These are phyloP conservation scores for Aphaenogaster ashmeadi DNA, from an alignment of 1,140 invertebrate genomes.

Conservation along the genomic window DNA sequence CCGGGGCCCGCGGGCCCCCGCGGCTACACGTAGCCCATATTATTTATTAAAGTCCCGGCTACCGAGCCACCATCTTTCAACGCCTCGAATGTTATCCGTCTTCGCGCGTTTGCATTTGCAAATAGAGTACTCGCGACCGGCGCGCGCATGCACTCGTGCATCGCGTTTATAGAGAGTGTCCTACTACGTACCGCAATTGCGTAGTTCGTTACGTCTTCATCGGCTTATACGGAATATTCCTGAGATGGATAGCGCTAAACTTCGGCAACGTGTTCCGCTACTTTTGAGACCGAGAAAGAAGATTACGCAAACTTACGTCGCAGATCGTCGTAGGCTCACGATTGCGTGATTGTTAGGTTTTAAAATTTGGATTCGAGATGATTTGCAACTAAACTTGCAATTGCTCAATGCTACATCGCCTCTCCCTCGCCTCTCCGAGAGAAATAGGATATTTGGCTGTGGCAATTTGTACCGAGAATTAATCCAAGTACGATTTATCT, in stretches of 20 bases:
- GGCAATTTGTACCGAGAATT: constrained; percentile 13
- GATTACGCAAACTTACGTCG: neutral
- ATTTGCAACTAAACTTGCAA: neutral
- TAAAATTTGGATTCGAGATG: neutral
- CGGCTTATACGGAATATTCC: neutral
- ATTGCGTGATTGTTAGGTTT: neutral
- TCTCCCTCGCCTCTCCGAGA: too few species aligned
- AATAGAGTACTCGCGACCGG: constrained; percentile 27
- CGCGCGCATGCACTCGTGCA: constrained; percentile 17
- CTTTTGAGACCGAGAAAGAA: neutral
- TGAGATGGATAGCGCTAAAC: neutral
- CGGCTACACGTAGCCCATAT: constrained; percentile 49
- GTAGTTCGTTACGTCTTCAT: constrained; percentile 44
- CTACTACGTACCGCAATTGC: constrained; percentile 21
- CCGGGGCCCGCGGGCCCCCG: constrained; percentile 32
- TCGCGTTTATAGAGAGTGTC: constrained; percentile 46
- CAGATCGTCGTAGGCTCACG: neutral
- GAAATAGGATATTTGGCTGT: constrained; percentile 21
- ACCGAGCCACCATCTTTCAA: constrained; percentile 62
- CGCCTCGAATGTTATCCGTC: constrained; percentile 56
- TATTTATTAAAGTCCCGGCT: constrained; percentile 61
- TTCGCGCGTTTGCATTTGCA: constrained; percentile 33
- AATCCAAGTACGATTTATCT: constrained; percentile 16
- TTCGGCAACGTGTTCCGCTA: neutral
- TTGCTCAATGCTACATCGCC: neutral